A percentile compares a stretch with the other conserved stretches of the same genome.
Conservation (phyloP, 2,113 vertebrate species). For the Neoarius graeffei region DNA sequence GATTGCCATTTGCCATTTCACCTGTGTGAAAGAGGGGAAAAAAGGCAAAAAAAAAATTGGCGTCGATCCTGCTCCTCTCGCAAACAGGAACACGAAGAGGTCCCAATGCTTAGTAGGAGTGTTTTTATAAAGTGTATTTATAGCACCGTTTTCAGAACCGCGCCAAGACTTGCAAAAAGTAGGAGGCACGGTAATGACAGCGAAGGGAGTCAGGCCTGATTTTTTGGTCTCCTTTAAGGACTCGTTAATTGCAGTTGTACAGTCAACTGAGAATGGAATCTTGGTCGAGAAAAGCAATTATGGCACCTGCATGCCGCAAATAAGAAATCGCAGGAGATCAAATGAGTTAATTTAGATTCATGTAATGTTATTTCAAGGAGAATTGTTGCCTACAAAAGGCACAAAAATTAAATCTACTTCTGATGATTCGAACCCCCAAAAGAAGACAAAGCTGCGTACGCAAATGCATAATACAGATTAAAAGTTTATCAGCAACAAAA, state of each 20-base stretch:
- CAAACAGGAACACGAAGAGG: constrained; percentile 60
- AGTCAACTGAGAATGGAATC: constrained; percentile 4
- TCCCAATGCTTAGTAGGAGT: constrained; percentile 51
- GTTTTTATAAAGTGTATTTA: constrained; percentile 59
- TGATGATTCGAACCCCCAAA: neutral
- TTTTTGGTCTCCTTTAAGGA: constrained; percentile 37
- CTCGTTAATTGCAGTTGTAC: constrained; percentile 37
- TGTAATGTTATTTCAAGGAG: neutral
- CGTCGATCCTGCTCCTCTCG: constrained; percentile 52
- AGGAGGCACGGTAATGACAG: constrained; percentile 8
- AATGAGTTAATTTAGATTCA: constrained; percentile 12
- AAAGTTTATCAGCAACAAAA: neutral
- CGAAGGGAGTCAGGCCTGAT: constrained; percentile 15
- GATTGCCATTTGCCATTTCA: constrained; percentile 54
- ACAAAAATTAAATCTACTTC: constrained; percentile 5
- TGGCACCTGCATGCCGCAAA: constrained; percentile 19
- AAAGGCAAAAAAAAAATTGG: constrained; percentile 25
- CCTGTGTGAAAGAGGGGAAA: constrained; percentile 32
- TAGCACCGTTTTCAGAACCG: constrained; percentile 59
- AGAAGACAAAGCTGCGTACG: too few relatives aligned
- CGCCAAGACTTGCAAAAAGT: constrained; percentile 28
- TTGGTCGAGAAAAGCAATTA: constrained; percentile 22
- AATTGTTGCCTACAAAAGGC: neutral
- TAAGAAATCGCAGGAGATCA: constrained; percentile 10
- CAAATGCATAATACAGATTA: neutral